Evolutionary conservation across 2,888 invertebrate species (phyloP).

Genomic region (Acrobasis consociella): DNA sequence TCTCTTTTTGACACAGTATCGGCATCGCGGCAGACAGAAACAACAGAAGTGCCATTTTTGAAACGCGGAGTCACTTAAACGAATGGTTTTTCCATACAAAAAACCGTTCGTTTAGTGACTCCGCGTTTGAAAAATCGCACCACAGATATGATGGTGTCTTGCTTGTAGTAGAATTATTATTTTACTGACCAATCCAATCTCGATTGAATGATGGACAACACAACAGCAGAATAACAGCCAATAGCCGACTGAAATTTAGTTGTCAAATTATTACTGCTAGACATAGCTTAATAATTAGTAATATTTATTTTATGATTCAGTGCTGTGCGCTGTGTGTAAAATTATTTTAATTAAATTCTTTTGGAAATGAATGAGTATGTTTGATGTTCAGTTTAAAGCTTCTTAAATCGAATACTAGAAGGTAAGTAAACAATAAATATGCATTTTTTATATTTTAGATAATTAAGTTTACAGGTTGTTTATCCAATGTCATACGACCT

Average conservation of each 20-base stretch:
- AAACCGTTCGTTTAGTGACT: too few relatives aligned
- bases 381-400: neutral
- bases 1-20: too few relatives aligned
- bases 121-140: too few relatives aligned
- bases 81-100: too few relatives aligned
- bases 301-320: conserved; percentile 3
- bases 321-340: neutral
- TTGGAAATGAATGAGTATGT: neutral
- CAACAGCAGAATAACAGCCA: neutral
- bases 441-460: neutral
- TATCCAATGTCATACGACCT: neutral
- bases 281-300: neutral
- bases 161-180: too few relatives aligned
- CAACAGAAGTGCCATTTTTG: too few relatives aligned
- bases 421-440: neutral
- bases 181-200: neutral
- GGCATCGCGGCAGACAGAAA: too few relatives aligned
- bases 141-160: neutral
- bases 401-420: neutral
- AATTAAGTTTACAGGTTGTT: neutral
- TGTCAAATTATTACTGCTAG: neutral
- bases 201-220: neutral
- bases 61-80: too few relatives aligned
- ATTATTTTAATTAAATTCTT: neutral
- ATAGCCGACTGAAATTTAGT: neutral